phyloP scores from a whole-genome alignment of 2,113 vertebrate genomes.

The Varanus salvator region DNA sequence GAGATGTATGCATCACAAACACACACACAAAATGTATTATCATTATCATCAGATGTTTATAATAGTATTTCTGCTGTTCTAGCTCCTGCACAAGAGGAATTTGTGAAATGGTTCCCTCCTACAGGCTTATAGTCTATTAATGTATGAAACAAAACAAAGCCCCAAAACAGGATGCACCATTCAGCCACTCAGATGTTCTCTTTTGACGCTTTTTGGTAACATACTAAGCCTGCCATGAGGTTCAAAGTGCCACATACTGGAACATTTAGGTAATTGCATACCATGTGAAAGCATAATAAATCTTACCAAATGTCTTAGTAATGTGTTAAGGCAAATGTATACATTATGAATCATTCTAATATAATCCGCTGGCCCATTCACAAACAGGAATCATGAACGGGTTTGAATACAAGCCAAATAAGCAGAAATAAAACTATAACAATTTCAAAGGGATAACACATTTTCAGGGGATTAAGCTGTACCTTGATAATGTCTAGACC shows the following conservation, averaged over 20 bases:
- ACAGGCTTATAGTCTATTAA: conserved; percentile 17
- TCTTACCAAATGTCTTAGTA: not conserved
- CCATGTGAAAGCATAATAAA: not conserved
- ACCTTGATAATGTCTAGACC: conserved; percentile 99
- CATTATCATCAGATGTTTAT: not conserved
- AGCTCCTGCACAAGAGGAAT: not conserved
- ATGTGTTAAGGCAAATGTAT: conserved; percentile 22
- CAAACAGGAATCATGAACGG: conserved; percentile 13
- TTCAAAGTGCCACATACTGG: conserved; percentile 8
- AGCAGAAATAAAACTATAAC: accelerated
- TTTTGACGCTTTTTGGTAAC: not conserved
- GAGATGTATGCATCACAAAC: not conserved
- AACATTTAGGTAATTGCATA: not conserved
- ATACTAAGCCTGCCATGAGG: not conserved
- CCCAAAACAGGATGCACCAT: not conserved
- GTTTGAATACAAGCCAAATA: conserved; percentile 21
- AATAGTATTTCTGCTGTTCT: not conserved
- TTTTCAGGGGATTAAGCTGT: conserved; percentile 45
- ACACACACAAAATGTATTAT: not conserved
- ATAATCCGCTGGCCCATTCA: conserved; percentile 6
- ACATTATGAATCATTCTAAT: conserved; percentile 28
- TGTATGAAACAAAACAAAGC: not conserved
- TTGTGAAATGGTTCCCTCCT: not conserved
- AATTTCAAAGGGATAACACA: conserved; percentile 7
- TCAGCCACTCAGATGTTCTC: not conserved